phyloP scores from a whole-genome alignment of 2,113 vertebrate genomes.

The Rana temporaria region DNA sequence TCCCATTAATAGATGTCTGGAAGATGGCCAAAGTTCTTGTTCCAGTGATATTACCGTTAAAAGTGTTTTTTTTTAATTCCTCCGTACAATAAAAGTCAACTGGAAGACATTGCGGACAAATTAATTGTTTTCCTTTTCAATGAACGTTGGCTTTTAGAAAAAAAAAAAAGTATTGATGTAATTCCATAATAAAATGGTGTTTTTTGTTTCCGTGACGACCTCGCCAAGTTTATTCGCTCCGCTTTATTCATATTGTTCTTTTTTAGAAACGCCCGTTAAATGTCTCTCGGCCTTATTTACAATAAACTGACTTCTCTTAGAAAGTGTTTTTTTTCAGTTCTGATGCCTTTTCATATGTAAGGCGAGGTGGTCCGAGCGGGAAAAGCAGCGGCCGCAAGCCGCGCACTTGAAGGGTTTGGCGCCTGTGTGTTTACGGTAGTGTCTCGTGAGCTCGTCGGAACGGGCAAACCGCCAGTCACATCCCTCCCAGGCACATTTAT shows the following conservation, averaged over 20 bases:
- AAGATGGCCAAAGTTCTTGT: too few relatives aligned
- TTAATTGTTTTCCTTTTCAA: too few relatives aligned
- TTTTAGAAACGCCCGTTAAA: neutral
- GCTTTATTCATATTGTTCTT: neutral
- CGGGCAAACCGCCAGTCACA: conserved; percentile 89
- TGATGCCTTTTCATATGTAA: conserved; percentile 91
- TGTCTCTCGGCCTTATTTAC: neutral
- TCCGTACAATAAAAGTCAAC: too few relatives aligned
- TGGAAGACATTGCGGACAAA: neutral
- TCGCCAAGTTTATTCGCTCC: neutral
- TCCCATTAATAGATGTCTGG: too few relatives aligned
- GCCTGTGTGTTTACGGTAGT: conserved; percentile 87
- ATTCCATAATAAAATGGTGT: too few relatives aligned
- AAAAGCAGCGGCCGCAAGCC: conserved; percentile 87
- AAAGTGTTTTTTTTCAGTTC: conserved; percentile 67
- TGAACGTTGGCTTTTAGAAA: too few relatives aligned
- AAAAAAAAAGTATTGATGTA: too few relatives aligned
- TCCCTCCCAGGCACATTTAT: conserved; percentile 81
- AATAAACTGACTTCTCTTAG: neutral
- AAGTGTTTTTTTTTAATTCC: too few relatives aligned
- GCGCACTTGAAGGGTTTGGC: conserved; percentile 88
- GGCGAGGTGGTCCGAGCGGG: conserved; percentile 87
- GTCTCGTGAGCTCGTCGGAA: conserved; percentile 86
- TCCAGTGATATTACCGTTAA: too few relatives aligned
- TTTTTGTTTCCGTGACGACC: neutral